Base-by-base conservation (phyloP, 30 jellyfish, hydroid and myxozoan species). In the Pseudorhiza aurosa region DNA sequence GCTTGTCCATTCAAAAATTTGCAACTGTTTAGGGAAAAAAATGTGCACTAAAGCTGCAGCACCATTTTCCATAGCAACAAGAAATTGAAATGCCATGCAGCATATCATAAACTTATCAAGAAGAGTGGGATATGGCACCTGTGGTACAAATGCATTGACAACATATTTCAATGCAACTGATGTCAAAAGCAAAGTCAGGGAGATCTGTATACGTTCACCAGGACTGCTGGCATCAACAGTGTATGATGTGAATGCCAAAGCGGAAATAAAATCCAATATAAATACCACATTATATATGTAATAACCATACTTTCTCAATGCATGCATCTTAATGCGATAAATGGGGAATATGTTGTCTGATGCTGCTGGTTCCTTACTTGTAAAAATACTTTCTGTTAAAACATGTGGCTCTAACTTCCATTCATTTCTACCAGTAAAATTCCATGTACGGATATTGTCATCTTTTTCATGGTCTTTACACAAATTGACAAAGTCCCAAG, bases 331-430 rank as follows among this genome's bases (percentile, higher is more conserved):
- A 31, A 82, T 43, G 46, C 56, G 83, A 67, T 82, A 89, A 31
- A 89, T 78, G 1, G 97, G 97, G 62, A 82, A 92, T 29, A 74
- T 77, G 27, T 82, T 89, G 39, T 89, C 95, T 26, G 87, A 67
- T 64, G 88, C 85, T 11, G 93, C 82, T 15, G 88, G 82, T 68
- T 73, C 88, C 35, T 37, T 68, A 24, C 63, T 49, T 12, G 91
- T 80, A 22, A 32, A 80, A 12, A 75, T 45, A 51, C 91, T 80
- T 28, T 89, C 94, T 29, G 93, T 89, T 30, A 89, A 60, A 1
- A 89, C 87, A 43, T 89, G 91, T 26, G 89, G 83, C 68, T 89
- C 96, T 63, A 89, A 65, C 44, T 73, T 88, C 97, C 97, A 89
- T 28, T 89, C 96, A 70, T 91, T 91, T 49, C 77, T 50, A 40